Evolutionary conservation across 2,888 invertebrate genomes (phyloP).

Genomic region (Taphrorychus bicolor): DNA sequence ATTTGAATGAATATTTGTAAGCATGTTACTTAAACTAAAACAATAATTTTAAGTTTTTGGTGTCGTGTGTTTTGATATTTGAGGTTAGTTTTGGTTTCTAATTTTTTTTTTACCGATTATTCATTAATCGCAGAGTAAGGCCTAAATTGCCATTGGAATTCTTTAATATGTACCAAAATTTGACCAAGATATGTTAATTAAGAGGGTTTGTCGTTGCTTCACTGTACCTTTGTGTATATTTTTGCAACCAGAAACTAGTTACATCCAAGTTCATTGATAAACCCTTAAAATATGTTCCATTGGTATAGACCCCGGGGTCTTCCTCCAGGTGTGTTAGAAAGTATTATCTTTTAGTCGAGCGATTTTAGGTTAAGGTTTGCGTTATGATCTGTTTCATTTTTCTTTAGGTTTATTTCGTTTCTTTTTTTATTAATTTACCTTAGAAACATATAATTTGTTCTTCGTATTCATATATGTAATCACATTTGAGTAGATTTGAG

Average conservation of each 20-base stretch:
- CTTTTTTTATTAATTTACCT: neutral
- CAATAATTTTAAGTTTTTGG: neutral
- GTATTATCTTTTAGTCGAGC: neutral
- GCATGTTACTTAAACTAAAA: neutral
- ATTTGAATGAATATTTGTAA: neutral
- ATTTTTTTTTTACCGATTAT: too few species aligned
- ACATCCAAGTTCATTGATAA: too few species aligned
- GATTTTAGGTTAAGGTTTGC: neutral
- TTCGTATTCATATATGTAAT: neutral
- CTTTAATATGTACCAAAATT: too few species aligned
- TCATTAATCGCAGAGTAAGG: too few species aligned
- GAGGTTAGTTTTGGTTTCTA: too few species aligned
- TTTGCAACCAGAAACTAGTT: too few species aligned
- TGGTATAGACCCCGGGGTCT: neutral
- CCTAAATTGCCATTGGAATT: too few species aligned
- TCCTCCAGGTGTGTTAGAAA: neutral
- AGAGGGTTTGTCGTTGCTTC: too few species aligned
- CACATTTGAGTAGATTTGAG: too few species aligned
- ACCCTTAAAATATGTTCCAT: neutral
- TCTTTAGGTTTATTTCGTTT: neutral
- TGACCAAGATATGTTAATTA: too few species aligned
- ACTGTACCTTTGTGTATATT: too few species aligned
- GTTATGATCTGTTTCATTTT: neutral
- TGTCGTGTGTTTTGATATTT: too few species aligned
- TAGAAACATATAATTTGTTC: neutral